phyloP scores from a whole-genome alignment of 1,140 invertebrate species.

The Hypothenemus hampei region DNA sequence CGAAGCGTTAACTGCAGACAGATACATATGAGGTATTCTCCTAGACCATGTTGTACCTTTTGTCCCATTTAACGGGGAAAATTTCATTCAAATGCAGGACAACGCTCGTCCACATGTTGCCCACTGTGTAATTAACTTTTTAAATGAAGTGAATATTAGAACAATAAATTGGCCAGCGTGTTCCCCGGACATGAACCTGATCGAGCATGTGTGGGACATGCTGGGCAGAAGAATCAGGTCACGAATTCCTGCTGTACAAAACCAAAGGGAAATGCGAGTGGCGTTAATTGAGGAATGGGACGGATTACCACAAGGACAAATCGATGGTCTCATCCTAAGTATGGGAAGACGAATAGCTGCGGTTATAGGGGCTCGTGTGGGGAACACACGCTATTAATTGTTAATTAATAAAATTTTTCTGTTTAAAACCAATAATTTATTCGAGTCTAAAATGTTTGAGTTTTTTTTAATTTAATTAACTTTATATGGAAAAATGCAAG shows the following conservation, averaged over 20 bases:
- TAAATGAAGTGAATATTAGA: background rate
- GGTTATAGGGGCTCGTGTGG: background rate
- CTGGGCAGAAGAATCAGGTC: background rate
- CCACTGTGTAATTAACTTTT: background rate
- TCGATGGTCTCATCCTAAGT: background rate
- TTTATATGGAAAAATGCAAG: slow-evolving; percentile 8
- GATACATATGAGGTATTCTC: background rate
- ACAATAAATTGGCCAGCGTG: background rate
- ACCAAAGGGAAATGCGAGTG: background rate
- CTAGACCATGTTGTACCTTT: background rate
- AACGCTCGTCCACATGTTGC: background rate
- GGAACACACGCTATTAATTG: background rate
- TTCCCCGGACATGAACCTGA: background rate
- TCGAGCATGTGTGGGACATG: background rate
- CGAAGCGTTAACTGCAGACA: background rate
- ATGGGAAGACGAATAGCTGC: background rate
- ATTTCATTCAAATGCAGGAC: background rate
- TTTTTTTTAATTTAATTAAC: background rate
- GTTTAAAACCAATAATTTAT: background rate
- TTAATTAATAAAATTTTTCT: background rate
- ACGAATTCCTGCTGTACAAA: too few species aligned
- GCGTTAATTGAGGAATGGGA: background rate
- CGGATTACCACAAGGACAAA: background rate
- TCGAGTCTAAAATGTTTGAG: background rate
- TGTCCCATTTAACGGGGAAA: background rate